These are phyloP conservation scores for Gymnoscelis rufifasciata DNA, from an alignment of 2,888 invertebrate genomes.

Conservation along the genomic window DNA sequence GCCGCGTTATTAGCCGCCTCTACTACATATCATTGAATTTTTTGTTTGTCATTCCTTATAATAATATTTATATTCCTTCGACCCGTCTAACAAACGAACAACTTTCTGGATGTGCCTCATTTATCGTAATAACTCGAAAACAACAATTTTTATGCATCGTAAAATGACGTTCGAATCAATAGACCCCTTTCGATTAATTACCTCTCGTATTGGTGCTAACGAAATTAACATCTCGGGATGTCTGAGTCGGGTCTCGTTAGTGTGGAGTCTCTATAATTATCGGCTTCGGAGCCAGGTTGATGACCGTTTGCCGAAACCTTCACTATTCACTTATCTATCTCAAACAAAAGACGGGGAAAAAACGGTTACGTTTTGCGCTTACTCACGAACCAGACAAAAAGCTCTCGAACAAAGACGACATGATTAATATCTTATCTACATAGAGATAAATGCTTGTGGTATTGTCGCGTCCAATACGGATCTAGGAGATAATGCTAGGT, in stretches of 20 bases:
- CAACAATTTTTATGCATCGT: constrained; percentile 1
- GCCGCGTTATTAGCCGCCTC: constrained; percentile 54
- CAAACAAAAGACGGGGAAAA: constrained; percentile 64
- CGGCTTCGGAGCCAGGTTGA: constrained; percentile 49
- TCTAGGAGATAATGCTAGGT: constrained; percentile 24
- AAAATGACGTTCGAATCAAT: constrained; percentile 11
- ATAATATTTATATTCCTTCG: constrained; percentile 48
- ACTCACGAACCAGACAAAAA: constrained; percentile 55
- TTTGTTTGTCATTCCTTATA: constrained; percentile 67
- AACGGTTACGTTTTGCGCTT: constrained; percentile 59
- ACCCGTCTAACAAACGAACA: constrained; percentile 1
- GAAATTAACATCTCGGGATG: constrained; percentile 34
- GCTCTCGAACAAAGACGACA: constrained; percentile 62
- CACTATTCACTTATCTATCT: constrained; percentile 69
- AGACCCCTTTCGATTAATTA: constrained; percentile 28
- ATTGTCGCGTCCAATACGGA: constrained; percentile 25
- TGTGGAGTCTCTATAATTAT: constrained; percentile 61
- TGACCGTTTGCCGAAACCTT: constrained; percentile 57
- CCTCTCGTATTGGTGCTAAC: constrained; percentile 31
- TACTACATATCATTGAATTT: constrained; percentile 60
- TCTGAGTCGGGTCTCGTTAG: constrained; percentile 52
- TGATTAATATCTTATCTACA: constrained; percentile 62
- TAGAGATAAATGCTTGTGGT: constrained; percentile 35
- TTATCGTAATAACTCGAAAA: neutral
- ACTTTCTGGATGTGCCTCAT: constrained; percentile 1